These are phyloP conservation scores for Catharus fuscescens DNA, from an alignment of 2,113 vertebrate genomes.

Conservation along the genomic window DNA sequence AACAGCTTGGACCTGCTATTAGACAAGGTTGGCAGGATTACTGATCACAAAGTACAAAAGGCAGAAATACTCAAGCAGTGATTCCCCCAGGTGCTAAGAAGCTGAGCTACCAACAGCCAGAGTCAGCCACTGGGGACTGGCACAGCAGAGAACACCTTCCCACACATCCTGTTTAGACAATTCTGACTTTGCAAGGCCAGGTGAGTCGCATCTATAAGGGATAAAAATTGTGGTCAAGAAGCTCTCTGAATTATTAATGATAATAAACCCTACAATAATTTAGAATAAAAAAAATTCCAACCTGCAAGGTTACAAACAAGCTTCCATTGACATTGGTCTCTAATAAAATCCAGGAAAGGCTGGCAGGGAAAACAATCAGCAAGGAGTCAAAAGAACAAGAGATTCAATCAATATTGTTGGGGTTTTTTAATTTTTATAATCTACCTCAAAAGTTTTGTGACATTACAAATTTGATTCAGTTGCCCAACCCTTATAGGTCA, in stretches of 20 bases:
- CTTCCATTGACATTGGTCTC: not conserved
- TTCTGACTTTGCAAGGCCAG: not conserved
- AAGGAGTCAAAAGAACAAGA: slow-evolving; percentile 1
- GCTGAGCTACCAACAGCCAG: not conserved
- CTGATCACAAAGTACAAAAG: not conserved
- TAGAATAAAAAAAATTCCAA: not conserved
- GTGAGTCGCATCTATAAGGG: not conserved
- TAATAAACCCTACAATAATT: not conserved
- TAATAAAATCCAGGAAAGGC: not conserved
- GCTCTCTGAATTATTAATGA: not conserved
- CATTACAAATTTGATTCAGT: not conserved
- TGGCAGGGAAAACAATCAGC: not conserved
- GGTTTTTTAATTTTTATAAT: not conserved
- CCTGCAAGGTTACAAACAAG: not conserved
- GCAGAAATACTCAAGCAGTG: not conserved
- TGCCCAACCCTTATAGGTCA: not conserved
- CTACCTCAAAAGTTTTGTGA: not conserved
- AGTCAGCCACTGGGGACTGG: not conserved
- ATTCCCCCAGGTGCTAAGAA: not conserved
- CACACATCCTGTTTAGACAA: fast-evolving
- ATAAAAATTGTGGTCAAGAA: not conserved
- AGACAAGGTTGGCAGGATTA: not conserved
- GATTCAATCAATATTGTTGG: not conserved
- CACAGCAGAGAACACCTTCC: fast-evolving
- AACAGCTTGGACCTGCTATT: not conserved